Evolutionary conservation across 2,113 vertebrate genomes (phyloP).

Genomic region (Actinemys pallida): DNA sequence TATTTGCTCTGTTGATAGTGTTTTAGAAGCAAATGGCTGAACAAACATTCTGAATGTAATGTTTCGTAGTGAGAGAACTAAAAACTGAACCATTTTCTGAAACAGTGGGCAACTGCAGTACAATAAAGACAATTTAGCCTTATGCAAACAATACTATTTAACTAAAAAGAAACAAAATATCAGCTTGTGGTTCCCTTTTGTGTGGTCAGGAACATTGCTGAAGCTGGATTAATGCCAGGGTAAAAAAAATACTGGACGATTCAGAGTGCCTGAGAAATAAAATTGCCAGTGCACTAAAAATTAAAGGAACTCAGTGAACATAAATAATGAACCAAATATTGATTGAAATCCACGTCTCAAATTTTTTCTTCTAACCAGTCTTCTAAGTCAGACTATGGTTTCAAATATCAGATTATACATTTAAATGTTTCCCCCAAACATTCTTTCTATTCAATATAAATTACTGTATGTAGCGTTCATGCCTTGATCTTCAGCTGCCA

Average conservation of each 20-base stretch:
- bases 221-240: constrained; percentile 24
- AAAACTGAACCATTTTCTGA: neutral
- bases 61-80: neutral
- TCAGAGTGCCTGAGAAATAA: constrained; percentile 26
- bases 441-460: constrained; percentile 71
- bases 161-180: neutral
- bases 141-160: neutral
- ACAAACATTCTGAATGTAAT: neutral
- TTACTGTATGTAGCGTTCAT: constrained; percentile 49
- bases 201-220: neutral
- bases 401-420: constrained; percentile 57
- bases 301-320: constrained; percentile 57
- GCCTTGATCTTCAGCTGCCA: constrained; percentile 77
- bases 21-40: neutral
- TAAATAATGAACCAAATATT: constrained; percentile 67
- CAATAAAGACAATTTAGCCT: constrained; percentile 6
- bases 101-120: neutral
- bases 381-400: constrained; percentile 48
- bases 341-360: constrained; percentile 58
- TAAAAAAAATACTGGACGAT: constrained; percentile 23
- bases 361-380: constrained; percentile 59
- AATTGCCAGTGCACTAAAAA: constrained; percentile 43
- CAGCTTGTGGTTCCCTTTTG: neutral
- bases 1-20: neutral
- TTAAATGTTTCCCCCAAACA: constrained; percentile 63